These are phyloP conservation scores for Ctenicera cuprea DNA, from an alignment of 2,888 invertebrate species.

Conservation along the genomic window DNA sequence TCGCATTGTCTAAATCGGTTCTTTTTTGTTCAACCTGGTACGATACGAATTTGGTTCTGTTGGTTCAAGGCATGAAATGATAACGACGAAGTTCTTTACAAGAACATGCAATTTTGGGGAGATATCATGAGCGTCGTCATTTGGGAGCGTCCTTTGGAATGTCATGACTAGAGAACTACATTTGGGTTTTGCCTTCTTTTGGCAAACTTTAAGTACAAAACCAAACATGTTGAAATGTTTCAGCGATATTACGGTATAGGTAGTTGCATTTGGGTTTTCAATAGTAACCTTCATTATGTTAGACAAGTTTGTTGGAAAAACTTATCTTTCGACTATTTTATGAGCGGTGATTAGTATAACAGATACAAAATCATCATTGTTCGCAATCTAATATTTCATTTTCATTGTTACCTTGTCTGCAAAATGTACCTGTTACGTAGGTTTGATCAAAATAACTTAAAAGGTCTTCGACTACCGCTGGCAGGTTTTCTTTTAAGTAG, in stretches of 20 bases:
- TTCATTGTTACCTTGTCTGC: no score
- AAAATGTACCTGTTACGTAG: no score
- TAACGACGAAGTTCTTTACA: constrained; percentile 53
- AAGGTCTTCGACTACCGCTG: no score
- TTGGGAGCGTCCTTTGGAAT: constrained; percentile 73
- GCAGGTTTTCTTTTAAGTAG: no score
- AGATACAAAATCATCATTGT: neutral
- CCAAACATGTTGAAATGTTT: constrained; percentile 77
- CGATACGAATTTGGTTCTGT: constrained; percentile 79
- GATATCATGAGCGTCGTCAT: constrained; percentile 71
- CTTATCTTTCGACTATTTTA: constrained; percentile 8
- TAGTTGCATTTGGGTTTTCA: constrained; percentile 54
- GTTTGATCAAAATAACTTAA: no score
- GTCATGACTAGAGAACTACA: constrained; percentile 73
- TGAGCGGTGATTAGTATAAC: neutral
- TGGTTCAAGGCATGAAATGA: constrained; percentile 77
- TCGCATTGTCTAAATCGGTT: constrained; percentile 66
- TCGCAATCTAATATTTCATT: no score
- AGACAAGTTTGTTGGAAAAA: neutral
- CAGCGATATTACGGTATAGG: constrained; percentile 68
- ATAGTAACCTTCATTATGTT: constrained; percentile 25
- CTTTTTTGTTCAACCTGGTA: constrained; percentile 77
- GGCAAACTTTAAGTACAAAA: constrained; percentile 78
- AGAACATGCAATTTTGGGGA: constrained; percentile 56
- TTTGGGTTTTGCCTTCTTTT: constrained; percentile 70